Evolutionary conservation across 2,888 invertebrate genomes (phyloP), one percentile per base, ranked within the genome.

Genomic region (Drosophila algonquin): DNA sequence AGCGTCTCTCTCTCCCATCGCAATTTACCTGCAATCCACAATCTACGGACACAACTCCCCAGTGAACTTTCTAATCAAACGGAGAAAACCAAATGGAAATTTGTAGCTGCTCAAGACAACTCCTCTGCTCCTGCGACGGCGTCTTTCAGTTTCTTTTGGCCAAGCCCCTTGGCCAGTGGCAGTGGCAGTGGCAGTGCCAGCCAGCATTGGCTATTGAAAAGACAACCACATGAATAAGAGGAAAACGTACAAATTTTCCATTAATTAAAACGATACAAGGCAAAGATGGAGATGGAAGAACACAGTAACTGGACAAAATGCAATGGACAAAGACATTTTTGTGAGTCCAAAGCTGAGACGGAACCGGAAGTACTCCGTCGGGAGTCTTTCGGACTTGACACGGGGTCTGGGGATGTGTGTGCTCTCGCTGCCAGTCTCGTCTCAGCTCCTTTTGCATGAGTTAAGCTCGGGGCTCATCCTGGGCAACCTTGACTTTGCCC

Each of bases 191-290:
- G 21, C 14, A 40, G n/a, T 35, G n/a, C 4, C 27, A 12, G 30
- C 9, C 3, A 21, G 27, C 27, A 47, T 58, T 18, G 18, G 14
- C 44, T 14, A 75, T 70, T 76, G 85, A 84, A 69, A 81, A 68
- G 64, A 72, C 63, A 68, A 81, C 85, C 85, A 75, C 85, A 85
- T 71, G 83, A 74, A 75, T 83, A 74, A 67, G 69, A 75, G 69
- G 87, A 85, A 81, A 85, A 81, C 80, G 78, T 84, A 83, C 75
- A 83, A 86, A 86, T 76, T 82, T 88, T 75, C 73, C 83, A 80
- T 89, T 85, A 89, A 85, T 85, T 85, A 85, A 85, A 85, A 88
- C 56, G 77, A 59, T 81, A 87, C 78, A 81, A 62, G 83, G 77
- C 82, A 82, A 63, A 70, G 60, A 32, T 21, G 60, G 0, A 24